Evolutionary conservation across 2,113 vertebrate genomes (phyloP).

Genomic region (Forbesichthys agassizii): DNA sequence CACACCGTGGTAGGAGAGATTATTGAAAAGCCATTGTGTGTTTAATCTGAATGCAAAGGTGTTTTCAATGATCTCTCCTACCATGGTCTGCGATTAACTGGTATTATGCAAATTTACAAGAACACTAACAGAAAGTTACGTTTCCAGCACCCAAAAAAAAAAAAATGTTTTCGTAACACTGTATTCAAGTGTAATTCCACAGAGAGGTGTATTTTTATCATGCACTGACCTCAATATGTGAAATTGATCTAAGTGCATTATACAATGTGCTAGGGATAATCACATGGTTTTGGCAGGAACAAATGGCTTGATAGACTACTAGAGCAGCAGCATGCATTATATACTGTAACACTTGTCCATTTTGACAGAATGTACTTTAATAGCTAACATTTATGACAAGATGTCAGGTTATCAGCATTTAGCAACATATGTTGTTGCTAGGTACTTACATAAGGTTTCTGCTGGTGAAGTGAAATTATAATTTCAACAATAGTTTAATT

Average conservation of each 20-base stretch:
- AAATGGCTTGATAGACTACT: neutral
- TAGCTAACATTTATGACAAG: neutral
- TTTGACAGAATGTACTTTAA: neutral
- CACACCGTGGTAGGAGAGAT: too few relatives aligned
- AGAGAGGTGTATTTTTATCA: neutral
- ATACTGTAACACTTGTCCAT: neutral
- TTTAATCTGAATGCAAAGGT: too few relatives aligned
- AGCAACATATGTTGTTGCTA: neutral
- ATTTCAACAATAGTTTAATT: neutral
- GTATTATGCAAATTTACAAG: too few relatives aligned
- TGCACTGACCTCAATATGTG: neutral
- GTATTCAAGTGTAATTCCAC: too few relatives aligned
- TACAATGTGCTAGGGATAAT: neutral
- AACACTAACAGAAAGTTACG: too few relatives aligned
- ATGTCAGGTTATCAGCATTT: neutral
- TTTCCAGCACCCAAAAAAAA: too few relatives aligned
- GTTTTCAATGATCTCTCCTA: too few relatives aligned
- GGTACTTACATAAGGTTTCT: neutral
- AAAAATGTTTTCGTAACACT: too few relatives aligned
- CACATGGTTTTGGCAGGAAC: neutral
- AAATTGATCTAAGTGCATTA: neutral
- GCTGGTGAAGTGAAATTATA: neutral
- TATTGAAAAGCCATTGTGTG: too few relatives aligned
- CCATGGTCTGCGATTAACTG: too few relatives aligned
- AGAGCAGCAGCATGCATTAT: neutral